These are phyloP conservation scores for Protobothrops mucrosquamatus DNA, from an alignment of 2,113 vertebrate species.

Conservation along the genomic window DNA sequence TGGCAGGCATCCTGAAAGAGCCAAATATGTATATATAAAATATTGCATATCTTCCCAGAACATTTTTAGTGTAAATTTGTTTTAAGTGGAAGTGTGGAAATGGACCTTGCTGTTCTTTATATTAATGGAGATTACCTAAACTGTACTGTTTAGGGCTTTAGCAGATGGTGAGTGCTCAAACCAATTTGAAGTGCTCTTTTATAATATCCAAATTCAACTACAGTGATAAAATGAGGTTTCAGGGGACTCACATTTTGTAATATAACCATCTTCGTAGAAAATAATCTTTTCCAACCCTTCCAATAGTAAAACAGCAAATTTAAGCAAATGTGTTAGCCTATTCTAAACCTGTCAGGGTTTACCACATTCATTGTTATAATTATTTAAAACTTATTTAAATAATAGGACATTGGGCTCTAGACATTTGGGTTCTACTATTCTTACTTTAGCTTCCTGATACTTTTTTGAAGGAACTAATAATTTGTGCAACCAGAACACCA, in stretches of 20 bases:
- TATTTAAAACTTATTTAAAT: constrained; percentile 73
- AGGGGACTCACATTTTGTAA: constrained; percentile 76
- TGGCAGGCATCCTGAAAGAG: constrained; percentile 51
- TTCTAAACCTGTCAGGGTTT: constrained; percentile 79
- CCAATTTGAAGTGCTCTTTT: constrained; percentile 79
- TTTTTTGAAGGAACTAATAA: constrained; percentile 77
- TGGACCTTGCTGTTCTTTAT: constrained; percentile 82
- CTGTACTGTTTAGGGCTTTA: constrained; percentile 84
- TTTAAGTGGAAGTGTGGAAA: constrained; percentile 79
- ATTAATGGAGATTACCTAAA: constrained; percentile 87
- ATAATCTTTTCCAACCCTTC: constrained; percentile 64
- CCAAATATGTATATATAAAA: constrained; percentile 23
- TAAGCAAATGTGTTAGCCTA: constrained; percentile 77
- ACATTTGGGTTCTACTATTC: constrained; percentile 81
- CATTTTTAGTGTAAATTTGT: constrained; percentile 66
- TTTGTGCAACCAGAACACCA: constrained; percentile 74
- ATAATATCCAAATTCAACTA: constrained; percentile 79
- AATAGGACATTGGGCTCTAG: constrained; percentile 70
- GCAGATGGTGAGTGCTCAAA: constrained; percentile 85
- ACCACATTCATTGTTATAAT: constrained; percentile 85
- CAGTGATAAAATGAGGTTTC: constrained; percentile 72
- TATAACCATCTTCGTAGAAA: constrained; percentile 76
- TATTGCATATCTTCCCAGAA: constrained; percentile 44
- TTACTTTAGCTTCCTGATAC: constrained; percentile 72
- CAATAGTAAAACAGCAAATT: constrained; percentile 69